These are phyloP conservation scores for Antigone vipio DNA, from an alignment of 2,113 vertebrate genomes.

Conservation along the genomic window DNA sequence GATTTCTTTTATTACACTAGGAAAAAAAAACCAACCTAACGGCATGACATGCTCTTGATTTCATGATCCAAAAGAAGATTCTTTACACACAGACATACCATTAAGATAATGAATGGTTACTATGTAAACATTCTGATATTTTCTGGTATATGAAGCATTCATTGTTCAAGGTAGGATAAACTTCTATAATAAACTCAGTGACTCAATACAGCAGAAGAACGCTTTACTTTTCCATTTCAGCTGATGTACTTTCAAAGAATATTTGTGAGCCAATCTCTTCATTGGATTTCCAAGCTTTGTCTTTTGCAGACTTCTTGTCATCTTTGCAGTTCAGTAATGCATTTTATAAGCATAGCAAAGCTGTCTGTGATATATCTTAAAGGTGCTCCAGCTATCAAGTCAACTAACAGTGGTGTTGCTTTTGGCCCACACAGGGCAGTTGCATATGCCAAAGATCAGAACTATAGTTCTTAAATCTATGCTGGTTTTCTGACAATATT, in stretches of 20 bases:
- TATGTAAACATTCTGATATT: neutral
- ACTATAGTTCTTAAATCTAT: neutral
- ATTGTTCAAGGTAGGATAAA: neutral
- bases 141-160: neutral
- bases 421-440: neutral
- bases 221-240: neutral
- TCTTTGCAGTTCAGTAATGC: neutral
- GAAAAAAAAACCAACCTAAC: fast-evolving
- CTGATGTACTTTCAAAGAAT: neutral
- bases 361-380: neutral
- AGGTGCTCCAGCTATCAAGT: neutral
- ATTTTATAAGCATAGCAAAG: neutral
- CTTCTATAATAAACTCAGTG: neutral
- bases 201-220: neutral
- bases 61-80: neutral
- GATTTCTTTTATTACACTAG: neutral
- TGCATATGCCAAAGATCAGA: neutral
- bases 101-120: neutral
- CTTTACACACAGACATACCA: neutral
- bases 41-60: neutral
- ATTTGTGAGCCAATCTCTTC: neutral
- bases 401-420: neutral
- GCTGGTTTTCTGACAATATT: neutral
- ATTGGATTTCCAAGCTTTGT: neutral
- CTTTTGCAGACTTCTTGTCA: neutral